Conservation (phyloP, 2,888 invertebrate genomes). For the Oasisia sp. region DNA sequence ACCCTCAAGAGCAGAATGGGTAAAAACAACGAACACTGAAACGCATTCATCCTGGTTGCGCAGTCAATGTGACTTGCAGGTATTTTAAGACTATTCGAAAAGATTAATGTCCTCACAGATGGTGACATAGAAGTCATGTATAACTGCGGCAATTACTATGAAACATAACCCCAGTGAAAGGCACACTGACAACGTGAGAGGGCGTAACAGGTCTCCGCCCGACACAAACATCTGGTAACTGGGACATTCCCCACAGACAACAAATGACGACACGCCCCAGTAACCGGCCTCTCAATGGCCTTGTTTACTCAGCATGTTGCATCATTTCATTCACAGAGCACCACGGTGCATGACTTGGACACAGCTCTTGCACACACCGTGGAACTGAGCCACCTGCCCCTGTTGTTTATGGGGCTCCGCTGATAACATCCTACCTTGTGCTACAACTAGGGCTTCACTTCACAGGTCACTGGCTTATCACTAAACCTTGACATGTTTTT, state of each 20-base stretch:
- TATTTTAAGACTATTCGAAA: not conserved
- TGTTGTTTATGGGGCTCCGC: not conserved
- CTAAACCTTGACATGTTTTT: not conserved
- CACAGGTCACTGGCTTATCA: not conserved
- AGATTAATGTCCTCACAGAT: not conserved
- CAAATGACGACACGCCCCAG: not conserved
- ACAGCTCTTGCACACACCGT: not conserved
- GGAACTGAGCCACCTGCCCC: not conserved
- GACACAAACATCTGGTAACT: constrained; percentile 10
- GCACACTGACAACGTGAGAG: not conserved
- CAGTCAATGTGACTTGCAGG: not conserved
- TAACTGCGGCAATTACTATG: not conserved
- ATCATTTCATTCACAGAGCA: not conserved
- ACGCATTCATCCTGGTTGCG: not conserved
- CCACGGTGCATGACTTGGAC: not conserved
- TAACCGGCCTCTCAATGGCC: not conserved
- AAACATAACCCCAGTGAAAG: not conserved
- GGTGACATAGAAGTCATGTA: not conserved
- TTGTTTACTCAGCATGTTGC: not conserved
- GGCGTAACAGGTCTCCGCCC: not conserved
- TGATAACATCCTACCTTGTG: not conserved
- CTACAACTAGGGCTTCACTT: not conserved
- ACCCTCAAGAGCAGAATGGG: not conserved
- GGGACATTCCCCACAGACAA: not conserved
- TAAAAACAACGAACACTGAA: not conserved